phyloP scores from a whole-genome alignment of 2,113 vertebrate species.

The Henicopernis longicauda region DNA sequence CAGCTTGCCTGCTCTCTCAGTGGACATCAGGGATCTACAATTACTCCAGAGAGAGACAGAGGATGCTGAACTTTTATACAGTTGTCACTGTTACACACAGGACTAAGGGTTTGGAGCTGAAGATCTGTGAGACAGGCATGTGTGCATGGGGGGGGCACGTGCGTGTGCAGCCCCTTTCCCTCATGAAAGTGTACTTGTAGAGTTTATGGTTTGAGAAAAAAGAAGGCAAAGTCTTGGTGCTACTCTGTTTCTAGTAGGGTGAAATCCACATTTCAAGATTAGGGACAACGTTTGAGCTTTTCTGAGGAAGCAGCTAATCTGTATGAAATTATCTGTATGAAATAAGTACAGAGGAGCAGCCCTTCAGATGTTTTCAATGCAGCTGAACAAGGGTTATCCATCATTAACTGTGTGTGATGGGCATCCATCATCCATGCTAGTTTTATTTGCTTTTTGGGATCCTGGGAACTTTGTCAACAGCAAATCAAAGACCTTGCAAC shows the following conservation, averaged over 20 bases:
- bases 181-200: not conserved
- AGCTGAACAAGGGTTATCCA: not conserved
- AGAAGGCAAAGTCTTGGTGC: not conserved
- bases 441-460: not conserved
- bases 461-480: not conserved
- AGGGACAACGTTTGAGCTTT: not conserved
- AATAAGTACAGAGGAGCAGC: not conserved
- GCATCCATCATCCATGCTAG: not conserved
- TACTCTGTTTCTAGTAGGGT: not conserved
- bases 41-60: conserved; percentile 19
- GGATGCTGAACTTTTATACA: not conserved
- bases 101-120: not conserved
- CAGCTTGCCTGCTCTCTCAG: not conserved
- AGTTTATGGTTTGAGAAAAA: not conserved
- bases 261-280: not conserved
- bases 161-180: not conserved
- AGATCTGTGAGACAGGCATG: not conserved
- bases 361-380: not conserved
- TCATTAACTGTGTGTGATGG: not conserved
- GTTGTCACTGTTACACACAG: not conserved
- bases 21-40: conserved; percentile 1
- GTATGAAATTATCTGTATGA: not conserved
- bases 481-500: not conserved
- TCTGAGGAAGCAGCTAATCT: not conserved
- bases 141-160: too few species aligned